Percentiles rank a stretch among this genome's conserved stretches.
Evolutionary conservation across 2,888 invertebrate species (phyloP).

Genomic region (Sinelater perroti): DNA sequence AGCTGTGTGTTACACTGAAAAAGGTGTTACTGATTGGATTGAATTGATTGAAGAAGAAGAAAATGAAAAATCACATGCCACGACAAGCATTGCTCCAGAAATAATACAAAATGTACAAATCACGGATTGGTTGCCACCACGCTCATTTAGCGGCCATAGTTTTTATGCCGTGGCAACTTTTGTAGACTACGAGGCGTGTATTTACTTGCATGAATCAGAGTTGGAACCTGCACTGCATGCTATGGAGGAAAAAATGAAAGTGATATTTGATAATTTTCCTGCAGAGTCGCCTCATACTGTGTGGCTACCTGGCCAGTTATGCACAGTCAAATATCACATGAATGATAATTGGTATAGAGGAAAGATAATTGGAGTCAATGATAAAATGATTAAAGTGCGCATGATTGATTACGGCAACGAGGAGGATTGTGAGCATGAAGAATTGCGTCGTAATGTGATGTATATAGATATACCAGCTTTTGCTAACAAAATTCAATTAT

Average conservation of each 20-base stretch:
- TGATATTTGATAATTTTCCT: constrained; percentile 59
- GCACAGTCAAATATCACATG: constrained; percentile 72
- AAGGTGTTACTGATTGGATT: constrained; percentile 22
- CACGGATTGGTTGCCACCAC: constrained; percentile 71
- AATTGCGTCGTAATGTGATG: constrained; percentile 70
- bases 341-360: constrained; percentile 79
- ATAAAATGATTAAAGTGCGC: constrained; percentile 64
- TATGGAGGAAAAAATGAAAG: constrained; percentile 50
- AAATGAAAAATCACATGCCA: too few species aligned
- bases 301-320: constrained; percentile 73
- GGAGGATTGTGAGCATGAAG: constrained; percentile 67
- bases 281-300: constrained; percentile 56
- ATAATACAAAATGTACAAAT: too few species aligned
- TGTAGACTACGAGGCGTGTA: constrained; percentile 63
- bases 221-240: constrained; percentile 45
- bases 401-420: constrained; percentile 88
- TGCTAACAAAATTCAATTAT: constrained; percentile 69
- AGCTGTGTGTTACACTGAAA: background rate
- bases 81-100: too few species aligned
- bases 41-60: constrained; percentile 26
- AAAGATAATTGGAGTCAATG: constrained; percentile 63
- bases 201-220: constrained; percentile 59
- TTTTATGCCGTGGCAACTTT: constrained; percentile 72
- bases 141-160: constrained; percentile 61
- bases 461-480: constrained; percentile 73